A percentile compares a stretch with the other conserved stretches of the same genome.
phyloP scores from a whole-genome alignment of 2,797 vertebrate genomes.

The Gallirallus australis region DNA sequence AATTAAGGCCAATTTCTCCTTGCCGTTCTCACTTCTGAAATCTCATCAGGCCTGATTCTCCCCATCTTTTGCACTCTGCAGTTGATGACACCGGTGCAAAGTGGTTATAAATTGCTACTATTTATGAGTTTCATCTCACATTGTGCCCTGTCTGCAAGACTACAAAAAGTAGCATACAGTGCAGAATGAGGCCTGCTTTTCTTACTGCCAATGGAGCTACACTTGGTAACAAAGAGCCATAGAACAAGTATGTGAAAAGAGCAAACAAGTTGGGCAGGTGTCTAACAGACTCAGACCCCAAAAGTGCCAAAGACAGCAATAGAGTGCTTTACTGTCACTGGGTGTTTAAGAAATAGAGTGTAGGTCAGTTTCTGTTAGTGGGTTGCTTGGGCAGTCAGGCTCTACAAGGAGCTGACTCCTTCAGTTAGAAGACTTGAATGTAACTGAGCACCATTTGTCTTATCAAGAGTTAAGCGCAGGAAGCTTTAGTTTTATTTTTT shows the following conservation, averaged over 20 bases:
- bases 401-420: not conserved
- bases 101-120: not conserved
- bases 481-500: not conserved
- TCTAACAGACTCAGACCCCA: not conserved
- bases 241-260: not conserved
- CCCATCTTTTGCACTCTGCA: conserved; percentile 10
- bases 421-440: not conserved
- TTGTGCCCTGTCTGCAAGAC: not conserved
- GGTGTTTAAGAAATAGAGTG: not conserved
- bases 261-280: not conserved
- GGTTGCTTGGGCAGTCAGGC: not conserved
- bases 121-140: not conserved
- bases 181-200: not conserved
- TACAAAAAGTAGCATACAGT: not conserved
- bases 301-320: not conserved
- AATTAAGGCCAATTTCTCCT: conserved; percentile 65
- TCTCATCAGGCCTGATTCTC: conserved; percentile 32
- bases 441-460: not conserved
- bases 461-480: not conserved
- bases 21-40: conserved; percentile 38
- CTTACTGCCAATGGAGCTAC: not conserved
- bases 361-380: not conserved
- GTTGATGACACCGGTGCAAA: conserved; percentile 47
- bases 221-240: not conserved
- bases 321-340: not conserved